A percentile compares a stretch with the other conserved stretches of the same genome.
These are phyloP conservation scores for Piaya cayana DNA, from an alignment of 2,113 vertebrate species.

Conservation along the genomic window DNA sequence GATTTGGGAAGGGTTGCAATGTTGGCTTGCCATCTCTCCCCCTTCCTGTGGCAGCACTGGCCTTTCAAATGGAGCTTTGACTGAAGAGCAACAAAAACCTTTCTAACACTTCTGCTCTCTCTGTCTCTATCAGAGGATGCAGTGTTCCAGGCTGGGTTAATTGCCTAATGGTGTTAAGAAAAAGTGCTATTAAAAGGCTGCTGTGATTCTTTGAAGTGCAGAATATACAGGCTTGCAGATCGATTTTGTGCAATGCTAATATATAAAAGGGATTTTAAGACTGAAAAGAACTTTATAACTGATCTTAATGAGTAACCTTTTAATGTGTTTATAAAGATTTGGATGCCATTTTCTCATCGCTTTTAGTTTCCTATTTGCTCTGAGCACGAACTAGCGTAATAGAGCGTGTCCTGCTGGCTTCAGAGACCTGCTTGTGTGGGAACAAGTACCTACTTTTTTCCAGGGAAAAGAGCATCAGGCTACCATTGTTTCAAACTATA, in stretches of 20 bases:
- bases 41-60: not conserved
- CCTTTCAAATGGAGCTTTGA: not conserved
- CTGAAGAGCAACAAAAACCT: not conserved
- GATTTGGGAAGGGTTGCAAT: not conserved
- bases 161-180: not conserved
- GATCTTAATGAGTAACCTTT: not conserved
- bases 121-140: not conserved
- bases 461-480: not conserved
- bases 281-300: not conserved
- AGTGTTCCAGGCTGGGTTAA: not conserved
- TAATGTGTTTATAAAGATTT: not conserved
- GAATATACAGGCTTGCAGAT: not conserved
- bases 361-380: not conserved
- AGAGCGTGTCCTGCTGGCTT: not conserved
- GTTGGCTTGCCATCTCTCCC: not conserved
- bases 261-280: slow-evolving; percentile 39
- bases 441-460: not conserved
- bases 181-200: not conserved
- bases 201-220: not conserved
- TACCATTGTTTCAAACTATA: not conserved
- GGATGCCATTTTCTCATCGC: not conserved
- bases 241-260: slow-evolving; percentile 13
- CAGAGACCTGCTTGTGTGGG: not conserved
- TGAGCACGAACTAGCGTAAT: not conserved
- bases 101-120: not conserved